Base-by-base conservation (phyloP, 2,113 vertebrate species). In the Cephalophus harveyi region DNA sequence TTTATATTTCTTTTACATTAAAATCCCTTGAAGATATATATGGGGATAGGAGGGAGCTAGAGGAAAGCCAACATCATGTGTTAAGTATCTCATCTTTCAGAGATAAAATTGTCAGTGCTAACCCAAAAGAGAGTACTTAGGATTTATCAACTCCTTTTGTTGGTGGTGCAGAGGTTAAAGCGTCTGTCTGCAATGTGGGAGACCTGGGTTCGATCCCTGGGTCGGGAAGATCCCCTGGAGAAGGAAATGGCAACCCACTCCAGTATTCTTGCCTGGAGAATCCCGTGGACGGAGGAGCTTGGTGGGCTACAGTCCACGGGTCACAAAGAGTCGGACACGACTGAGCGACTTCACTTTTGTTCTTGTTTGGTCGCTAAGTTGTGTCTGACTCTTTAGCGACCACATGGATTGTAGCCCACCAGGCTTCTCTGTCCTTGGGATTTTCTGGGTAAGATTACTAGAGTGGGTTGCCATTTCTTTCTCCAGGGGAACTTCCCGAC, bases 1-100 rank as follows among this genome's bases (percentile, higher is more conserved):
- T 78, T 96, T 91, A 79, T 71, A 25, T 94, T 90, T 74, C 78
- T 95, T 94, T 93, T 78, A 93, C 71, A 62, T 95, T 88, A 59
- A 89, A 97, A 91, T 94, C 19, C 30, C 62, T 78, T 83, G 43
- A 96, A 94, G 88, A 89, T 54, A 91, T 27, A 60, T 64, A 71
- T 40, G 50, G 28, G 46, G 23, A 54, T 16, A 13, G n/a, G n/a
- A 50, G 21, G 6, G 4, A 83, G 36, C 57, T 43, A 67, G 40
- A 86, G 43, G 43, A 96, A 93, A 43, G 57, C 78, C 23, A 60
- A 25, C 78, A 88, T 97, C 78, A 23, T 12, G 13, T 52, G 87
- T n/a, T 64, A 64, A 27, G 33, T 48, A 30, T 85, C 91, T 95
- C 84, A 33, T 96, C 23, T 87, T 94, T 95, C 36, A 46, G 89